Evolutionary conservation across 2,888 invertebrate species (phyloP), one percentile per base, ranked within the genome.

Genomic region (Xanthorhoe spadicearia): DNA sequence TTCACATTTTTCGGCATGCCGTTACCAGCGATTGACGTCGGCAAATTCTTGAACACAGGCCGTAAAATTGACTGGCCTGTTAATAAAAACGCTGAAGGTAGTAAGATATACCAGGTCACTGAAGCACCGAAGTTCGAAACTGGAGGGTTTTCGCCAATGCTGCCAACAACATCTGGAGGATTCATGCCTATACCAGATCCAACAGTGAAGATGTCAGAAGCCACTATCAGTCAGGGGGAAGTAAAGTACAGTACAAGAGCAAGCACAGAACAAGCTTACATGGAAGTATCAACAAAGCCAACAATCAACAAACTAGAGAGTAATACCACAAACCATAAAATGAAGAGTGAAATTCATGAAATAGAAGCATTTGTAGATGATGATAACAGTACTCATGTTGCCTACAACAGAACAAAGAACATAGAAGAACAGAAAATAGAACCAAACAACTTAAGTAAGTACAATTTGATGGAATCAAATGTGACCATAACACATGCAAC

Each of bases 1-100:
- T 97, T 97, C 74, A 97, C 97, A 13, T 97, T 97, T 81, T 97
- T 97, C 78, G 97, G 97, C 0, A 95, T 97, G 81, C 97, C 97
- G 0, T 82, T 97, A 66, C 96, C 97, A 0, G 94, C 95, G 48
- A 84, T 97, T 54, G 95, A 95, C 73, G 94, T 97, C 77, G 95
- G 95, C 10, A 95, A 95, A 76, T 87, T 97, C 50, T 94, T 96
- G 35, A 92, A 86, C 55, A 89, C 86, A 38, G 93, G 92, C 0
- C 86, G 93, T 6, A 93, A 92, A 81, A 82, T 92, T 59, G 93
- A 93, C 73, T 91, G 90, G 90, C 79, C 87, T n/a, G 88, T 87
- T 19, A 86, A 83, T 64, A 88, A 87, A 80, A 83, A 77, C 23
- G 89, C 76, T 17, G 89, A 89, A n/a, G 77, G 83, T 58, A 77